These are phyloP conservation scores for Rhagoletis pomonella DNA, from an alignment of 1,140 invertebrate genomes.

Conservation along the genomic window DNA sequence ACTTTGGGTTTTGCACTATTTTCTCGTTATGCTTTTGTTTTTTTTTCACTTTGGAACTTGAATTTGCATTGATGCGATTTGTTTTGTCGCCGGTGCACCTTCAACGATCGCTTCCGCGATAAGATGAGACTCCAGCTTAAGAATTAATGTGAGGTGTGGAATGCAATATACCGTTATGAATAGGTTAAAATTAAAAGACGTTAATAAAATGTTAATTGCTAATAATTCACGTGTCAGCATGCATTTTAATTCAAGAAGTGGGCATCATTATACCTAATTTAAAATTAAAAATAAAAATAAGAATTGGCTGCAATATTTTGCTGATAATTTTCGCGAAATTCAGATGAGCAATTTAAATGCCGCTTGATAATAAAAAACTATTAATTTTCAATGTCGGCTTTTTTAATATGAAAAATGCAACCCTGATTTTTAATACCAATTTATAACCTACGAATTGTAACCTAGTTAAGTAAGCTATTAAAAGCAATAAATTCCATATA, in stretches of 20 bases:
- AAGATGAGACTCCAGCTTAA: background rate
- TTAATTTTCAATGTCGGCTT: no score
- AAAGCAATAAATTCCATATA: no score
- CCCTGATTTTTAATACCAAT: no score
- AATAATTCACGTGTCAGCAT: background rate
- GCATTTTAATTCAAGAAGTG: background rate
- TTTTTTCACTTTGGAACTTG: background rate
- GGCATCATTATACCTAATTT: no score
- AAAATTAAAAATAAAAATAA: no score
- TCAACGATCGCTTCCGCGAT: slow-evolving; percentile 19
- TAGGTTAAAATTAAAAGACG: background rate
- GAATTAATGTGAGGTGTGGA: background rate
- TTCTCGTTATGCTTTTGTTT: background rate
- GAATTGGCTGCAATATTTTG: no score
- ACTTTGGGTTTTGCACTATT: background rate
- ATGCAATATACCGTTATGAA: background rate
- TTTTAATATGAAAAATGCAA: no score
- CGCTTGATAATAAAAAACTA: no score
- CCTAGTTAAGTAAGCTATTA: no score
- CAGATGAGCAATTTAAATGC: no score
- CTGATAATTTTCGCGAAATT: no score
- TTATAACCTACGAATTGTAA: no score
- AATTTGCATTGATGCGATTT: background rate
- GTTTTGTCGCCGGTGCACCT: background rate
- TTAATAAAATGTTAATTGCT: background rate